Evolutionary conservation across 2,888 invertebrate species (phyloP).

Genomic region (Agrilus cyanescens): DNA sequence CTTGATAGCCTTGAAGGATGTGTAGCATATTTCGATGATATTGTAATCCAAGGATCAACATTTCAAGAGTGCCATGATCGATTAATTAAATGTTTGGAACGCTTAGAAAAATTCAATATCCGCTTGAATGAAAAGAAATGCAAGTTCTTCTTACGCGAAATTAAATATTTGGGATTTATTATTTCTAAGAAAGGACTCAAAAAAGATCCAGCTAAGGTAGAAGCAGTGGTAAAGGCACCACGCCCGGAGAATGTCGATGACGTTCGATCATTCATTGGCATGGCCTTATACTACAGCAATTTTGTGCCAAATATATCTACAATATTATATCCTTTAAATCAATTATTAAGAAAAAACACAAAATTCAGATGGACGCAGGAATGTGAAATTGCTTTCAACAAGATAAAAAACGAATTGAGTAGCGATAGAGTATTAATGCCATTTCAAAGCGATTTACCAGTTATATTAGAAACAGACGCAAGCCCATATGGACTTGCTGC

Average conservation of each 20-base stretch:
- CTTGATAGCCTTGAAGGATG: background rate
- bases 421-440: constrained; percentile 1
- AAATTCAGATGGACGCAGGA: background rate
- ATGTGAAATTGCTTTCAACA: background rate
- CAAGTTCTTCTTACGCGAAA: background rate
- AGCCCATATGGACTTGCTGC: no score
- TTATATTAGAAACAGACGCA: no score
- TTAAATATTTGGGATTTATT: background rate
- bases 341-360: background rate
- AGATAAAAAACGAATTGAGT: background rate
- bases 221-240: no score
- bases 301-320: no score
- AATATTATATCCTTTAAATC: no score
- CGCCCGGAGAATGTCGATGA: no score
- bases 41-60: background rate
- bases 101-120: background rate
- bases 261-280: no score
- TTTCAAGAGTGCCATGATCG: background rate
- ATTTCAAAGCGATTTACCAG: background rate
- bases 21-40: background rate
- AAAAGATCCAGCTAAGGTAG: no score
- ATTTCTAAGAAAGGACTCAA: no score
- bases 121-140: background rate
- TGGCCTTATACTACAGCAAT: no score
- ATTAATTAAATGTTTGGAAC: background rate